Percentiles rank a stretch among this genome's conserved stretches.
phyloP scores from a whole-genome alignment of 1,140 invertebrate genomes.

The Drosophila serrata region DNA sequence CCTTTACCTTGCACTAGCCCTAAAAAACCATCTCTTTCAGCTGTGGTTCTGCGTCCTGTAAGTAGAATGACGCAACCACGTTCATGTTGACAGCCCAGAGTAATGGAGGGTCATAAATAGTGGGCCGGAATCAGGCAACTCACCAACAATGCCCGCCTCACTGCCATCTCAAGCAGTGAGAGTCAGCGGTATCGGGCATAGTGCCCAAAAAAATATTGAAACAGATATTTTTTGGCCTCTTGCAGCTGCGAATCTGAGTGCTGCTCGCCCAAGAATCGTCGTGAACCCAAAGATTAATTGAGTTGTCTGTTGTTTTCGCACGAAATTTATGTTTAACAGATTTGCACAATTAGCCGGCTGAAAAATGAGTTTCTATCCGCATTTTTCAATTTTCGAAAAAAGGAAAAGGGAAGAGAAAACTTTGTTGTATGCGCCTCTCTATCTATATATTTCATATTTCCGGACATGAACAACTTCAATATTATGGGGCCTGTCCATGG shows the following conservation, averaged over 20 bases:
- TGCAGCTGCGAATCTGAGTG: constrained; percentile 24
- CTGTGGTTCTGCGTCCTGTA: constrained; percentile 31
- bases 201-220: constrained; percentile 55
- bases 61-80: constrained; percentile 35
- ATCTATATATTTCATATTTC: constrained; percentile 2
- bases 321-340: constrained; percentile 66
- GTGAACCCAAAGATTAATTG: constrained; percentile 68
- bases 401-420: constrained; percentile 29
- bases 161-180: constrained; percentile 11
- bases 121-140: constrained; percentile 26
- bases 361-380: constrained; percentile 50
- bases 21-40: constrained; percentile 46
- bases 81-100: constrained; percentile 58
- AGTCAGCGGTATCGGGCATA: constrained; percentile 46
- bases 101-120: constrained; percentile 61
- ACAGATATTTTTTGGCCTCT: constrained; percentile 7
- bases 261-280: constrained; percentile 26
- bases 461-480: constrained; percentile 32
- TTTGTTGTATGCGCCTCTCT: constrained; percentile 15
- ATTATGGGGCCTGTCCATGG: constrained; percentile 10
- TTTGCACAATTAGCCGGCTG: constrained; percentile 64
- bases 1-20: constrained; percentile 71
- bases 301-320: constrained; percentile 56
- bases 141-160: constrained; percentile 48
- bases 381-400: constrained; percentile 22